Evolutionary conservation across 2,888 invertebrate genomes (phyloP), one percentile per base, ranked within the genome.

Genomic region (Stenodema calcarata): DNA sequence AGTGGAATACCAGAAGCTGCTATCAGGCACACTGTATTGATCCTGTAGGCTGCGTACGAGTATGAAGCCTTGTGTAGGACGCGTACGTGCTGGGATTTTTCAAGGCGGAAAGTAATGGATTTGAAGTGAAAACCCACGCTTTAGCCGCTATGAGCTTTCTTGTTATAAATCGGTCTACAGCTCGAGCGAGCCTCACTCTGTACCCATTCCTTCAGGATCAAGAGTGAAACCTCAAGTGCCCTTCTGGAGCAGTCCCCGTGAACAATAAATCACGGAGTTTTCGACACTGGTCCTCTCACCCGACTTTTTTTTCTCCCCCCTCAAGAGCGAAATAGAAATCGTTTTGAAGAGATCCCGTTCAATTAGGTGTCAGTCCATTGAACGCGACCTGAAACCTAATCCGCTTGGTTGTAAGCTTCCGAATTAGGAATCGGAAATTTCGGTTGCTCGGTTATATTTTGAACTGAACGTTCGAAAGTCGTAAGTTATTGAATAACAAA

Each of bases 361-460:
- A 78, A 41, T 78, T 78, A 42, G 78, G 78, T 78, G 44, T 44
- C 78, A 78, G 44, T 78, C 41, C 78, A 78, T 78, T 78, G 78
- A 78, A 42, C 78, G 44, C 78, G 23, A 44, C 78, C 78, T 78
- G 78, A 78, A 78, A 78, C 78, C 44, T 27, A 27, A 78, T 78
- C 41, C 44, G 30, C 16, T 18, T 18, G 70, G 0, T 6, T 18
- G 30, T 28, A 14, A 16, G 73, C 73, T 73, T 73, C 73, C 73
- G 73, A 73, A 73, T 73, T 9, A 18, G 11, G 28, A 30, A 14
- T 14, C 27, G 73, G 41, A 73, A 30, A 73, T 35, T 28, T 73
- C 35, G 16, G 73, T 16, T 6, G 35, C 16, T 35, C 35, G 1
- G 73, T 35, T 73, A 28, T 41, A 35, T 14, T 11, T 73, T 73